These are phyloP conservation scores for Ptilonorhynchus violaceus DNA, from an alignment of 2,113 vertebrate genomes.

Conservation along the genomic window DNA sequence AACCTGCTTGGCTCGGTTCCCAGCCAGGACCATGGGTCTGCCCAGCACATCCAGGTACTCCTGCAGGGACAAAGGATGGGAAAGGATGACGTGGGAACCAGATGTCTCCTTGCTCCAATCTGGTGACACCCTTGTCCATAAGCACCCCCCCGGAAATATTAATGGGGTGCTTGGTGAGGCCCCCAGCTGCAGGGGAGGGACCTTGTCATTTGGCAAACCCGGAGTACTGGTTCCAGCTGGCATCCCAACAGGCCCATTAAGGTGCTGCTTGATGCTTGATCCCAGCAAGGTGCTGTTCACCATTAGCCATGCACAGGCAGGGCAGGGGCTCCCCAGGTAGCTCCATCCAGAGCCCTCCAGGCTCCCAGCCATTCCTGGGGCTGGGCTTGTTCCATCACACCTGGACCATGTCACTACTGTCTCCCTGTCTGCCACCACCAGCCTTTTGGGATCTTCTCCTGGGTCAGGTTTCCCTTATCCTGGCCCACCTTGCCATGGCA, in stretches of 20 bases:
- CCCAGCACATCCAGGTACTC: constrained; percentile 97
- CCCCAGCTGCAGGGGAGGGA: background rate
- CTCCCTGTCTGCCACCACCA: background rate
- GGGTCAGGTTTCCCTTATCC: background rate
- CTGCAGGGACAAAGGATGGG: constrained; percentile 62
- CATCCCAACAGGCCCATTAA: accelerated
- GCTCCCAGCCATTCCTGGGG: accelerated
- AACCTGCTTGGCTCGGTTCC: constrained; percentile 90
- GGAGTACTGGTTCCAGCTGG: background rate
- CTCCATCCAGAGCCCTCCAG: background rate
- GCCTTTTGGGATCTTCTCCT: background rate
- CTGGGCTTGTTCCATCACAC: background rate
- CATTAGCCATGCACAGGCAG: background rate
- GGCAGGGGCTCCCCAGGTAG: background rate
- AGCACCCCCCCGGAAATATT: background rate
- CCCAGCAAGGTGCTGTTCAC: background rate
- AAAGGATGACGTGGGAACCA: background rate
- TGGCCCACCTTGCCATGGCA: background rate
- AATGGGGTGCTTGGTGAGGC: background rate
- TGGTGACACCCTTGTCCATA: accelerated
- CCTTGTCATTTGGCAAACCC: background rate
- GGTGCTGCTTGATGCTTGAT: background rate
- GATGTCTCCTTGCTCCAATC: background rate
- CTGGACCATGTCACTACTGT: accelerated
- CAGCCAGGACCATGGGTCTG: constrained; percentile 95